Percentiles rank a stretch among this genome's conserved stretches.
These are phyloP conservation scores for Nomada goodeniana DNA, from an alignment of 2,888 invertebrate species.

Conservation along the genomic window DNA sequence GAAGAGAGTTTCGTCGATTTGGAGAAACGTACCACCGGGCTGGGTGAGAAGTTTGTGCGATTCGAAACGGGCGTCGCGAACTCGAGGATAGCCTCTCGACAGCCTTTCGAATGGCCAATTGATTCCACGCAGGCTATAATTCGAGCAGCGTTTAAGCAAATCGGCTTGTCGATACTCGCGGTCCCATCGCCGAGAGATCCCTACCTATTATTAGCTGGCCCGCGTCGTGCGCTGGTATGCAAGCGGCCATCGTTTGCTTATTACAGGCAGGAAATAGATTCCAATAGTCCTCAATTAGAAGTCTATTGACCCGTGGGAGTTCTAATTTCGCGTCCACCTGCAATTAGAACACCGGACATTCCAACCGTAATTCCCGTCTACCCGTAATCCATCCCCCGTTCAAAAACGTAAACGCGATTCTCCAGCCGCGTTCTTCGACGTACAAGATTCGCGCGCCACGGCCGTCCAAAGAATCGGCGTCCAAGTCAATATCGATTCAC, in stretches of 20 bases:
- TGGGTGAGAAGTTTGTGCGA: too few species aligned
- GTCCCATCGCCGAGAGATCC: conserved; percentile 3
- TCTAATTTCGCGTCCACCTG: background rate
- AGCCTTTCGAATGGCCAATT: background rate
- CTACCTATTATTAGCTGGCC: conserved; percentile 18
- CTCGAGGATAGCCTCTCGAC: background rate
- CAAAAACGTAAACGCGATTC: too few species aligned
- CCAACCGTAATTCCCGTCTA: background rate
- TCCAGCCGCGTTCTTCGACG: too few species aligned
- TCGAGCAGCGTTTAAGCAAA: background rate
- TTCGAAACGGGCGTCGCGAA: too few species aligned
- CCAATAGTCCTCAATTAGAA: conserved; percentile 7
- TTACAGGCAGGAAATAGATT: conserved; percentile 10
- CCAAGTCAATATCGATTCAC: too few species aligned
- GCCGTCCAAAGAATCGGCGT: too few species aligned
- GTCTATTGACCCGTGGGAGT: conserved; percentile 7
- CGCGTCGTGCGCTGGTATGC: conserved; percentile 18
- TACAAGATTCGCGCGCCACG: too few species aligned
- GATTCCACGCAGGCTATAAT: background rate
- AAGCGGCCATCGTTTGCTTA: conserved; percentile 12
- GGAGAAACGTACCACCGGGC: too few species aligned
- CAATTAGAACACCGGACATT: background rate
- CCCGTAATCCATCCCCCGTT: too few species aligned
- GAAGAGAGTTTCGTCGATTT: too few species aligned
- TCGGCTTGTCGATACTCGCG: conserved; percentile 8